Percentiles rank a stretch among this genome's conserved stretches.
phyloP scores from a whole-genome alignment of 2,797 vertebrate genomes.

The Gadopsis marmoratus region DNA sequence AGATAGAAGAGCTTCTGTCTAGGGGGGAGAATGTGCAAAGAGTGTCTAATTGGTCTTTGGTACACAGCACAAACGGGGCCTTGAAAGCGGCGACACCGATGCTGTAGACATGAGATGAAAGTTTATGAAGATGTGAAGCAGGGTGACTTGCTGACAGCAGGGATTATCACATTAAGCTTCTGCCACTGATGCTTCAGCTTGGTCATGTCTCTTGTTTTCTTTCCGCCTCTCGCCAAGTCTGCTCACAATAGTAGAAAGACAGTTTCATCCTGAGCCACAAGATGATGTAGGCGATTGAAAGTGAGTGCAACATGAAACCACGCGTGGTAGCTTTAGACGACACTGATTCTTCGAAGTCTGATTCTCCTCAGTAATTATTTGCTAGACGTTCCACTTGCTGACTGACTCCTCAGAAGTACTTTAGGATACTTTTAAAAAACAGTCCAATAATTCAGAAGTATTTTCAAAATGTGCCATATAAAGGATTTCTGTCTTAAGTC shows the following conservation, averaged over 20 bases:
- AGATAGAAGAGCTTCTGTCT: constrained; percentile 52
- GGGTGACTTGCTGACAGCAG: constrained; percentile 26
- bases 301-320: constrained; percentile 13
- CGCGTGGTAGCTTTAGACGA: constrained; percentile 1
- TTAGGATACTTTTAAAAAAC: constrained; percentile 35
- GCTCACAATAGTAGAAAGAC: constrained; percentile 8
- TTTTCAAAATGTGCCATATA: constrained; percentile 19
- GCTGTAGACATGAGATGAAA: constrained; percentile 47
- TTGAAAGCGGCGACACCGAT: constrained; percentile 41
- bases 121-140: constrained; percentile 58
- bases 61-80: constrained; percentile 41
- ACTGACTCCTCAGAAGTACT: constrained; percentile 27
- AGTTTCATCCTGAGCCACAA: constrained; percentile 8
- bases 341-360: constrained; percentile 5
- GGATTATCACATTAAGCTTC: constrained; percentile 38
- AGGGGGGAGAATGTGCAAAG: constrained; percentile 38
- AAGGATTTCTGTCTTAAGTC: constrained; percentile 33
- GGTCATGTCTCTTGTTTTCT: constrained; percentile 29
- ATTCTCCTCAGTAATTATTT: constrained; percentile 9
- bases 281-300: constrained; percentile 17
- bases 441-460: constrained; percentile 32
- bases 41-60: constrained; percentile 75
- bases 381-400: background rate
- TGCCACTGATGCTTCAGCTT: constrained; percentile 23
- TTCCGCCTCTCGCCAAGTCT: background rate